Evolutionary conservation across 2,797 vertebrate genomes (phyloP).

Genomic region (Pelochelys cantorii): DNA sequence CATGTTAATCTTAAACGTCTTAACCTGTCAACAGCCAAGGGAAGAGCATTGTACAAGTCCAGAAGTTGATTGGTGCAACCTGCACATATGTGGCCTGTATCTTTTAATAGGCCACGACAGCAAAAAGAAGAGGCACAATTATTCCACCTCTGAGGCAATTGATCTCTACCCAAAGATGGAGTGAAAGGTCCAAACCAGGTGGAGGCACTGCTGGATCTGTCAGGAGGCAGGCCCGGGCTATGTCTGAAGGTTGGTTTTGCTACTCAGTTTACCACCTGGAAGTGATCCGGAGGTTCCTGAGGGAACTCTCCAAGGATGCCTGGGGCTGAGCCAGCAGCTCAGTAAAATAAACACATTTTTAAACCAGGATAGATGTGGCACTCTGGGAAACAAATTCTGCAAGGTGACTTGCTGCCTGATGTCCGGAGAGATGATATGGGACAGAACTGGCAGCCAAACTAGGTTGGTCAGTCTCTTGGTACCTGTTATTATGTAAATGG

Average conservation of each 20-base stretch:
- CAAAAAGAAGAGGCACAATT: not conserved
- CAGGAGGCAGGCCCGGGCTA: too few relatives aligned
- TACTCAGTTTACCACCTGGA: too few relatives aligned
- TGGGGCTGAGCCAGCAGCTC: not conserved
- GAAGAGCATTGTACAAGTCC: not conserved
- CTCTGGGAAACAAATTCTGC: not conserved
- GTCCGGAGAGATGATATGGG: not conserved
- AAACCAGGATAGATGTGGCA: not conserved
- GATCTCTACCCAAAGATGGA: not conserved
- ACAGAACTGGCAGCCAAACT: not conserved
- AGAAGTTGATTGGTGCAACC: not conserved
- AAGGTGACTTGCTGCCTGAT: not conserved
- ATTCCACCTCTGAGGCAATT: not conserved
- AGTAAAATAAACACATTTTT: not conserved
- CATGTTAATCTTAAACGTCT: not conserved
- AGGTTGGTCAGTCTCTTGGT: not conserved
- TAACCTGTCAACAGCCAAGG: not conserved
- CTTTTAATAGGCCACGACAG: not conserved
- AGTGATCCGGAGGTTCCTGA: not conserved
- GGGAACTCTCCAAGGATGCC: not conserved
- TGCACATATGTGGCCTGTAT: not conserved
- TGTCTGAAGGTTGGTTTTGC: too few relatives aligned
- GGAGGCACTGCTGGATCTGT: too few relatives aligned
- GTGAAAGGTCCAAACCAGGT: too few relatives aligned
- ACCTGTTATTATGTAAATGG: not conserved